Percentiles rank a stretch among this genome's conserved stretches.
Evolutionary conservation across 2,888 invertebrate species (phyloP).

Genomic region (Caenorhabditis sinica): DNA sequence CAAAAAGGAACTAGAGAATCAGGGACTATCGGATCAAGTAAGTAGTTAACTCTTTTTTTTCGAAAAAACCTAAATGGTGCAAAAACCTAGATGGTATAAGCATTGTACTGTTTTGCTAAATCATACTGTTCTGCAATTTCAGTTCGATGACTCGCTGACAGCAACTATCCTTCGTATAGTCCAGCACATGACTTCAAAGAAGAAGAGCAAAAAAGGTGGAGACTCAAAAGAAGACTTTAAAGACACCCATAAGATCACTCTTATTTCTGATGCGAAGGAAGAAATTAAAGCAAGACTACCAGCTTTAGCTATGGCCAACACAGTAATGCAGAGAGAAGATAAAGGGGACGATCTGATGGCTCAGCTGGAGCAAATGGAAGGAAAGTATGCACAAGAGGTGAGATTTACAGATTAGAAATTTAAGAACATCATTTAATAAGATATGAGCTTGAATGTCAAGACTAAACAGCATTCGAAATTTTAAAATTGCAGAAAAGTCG

Average conservation of each 20-base stretch:
- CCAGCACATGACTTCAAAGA: constrained; percentile 89
- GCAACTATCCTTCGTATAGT: constrained; percentile 95
- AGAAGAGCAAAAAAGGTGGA: constrained; percentile 79
- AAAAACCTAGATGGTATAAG: not conserved
- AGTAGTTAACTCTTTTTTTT: constrained; percentile 2
- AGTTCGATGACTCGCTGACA: constrained; percentile 91
- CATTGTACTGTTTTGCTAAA: constrained; percentile 7
- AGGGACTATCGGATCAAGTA: constrained; percentile 84
- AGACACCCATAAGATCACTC: constrained; percentile 78
- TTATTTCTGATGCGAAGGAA: constrained; percentile 81
- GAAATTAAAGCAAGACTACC: constrained; percentile 82
- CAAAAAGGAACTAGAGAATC: constrained; percentile 91
- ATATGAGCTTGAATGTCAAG: too few relatives aligned
- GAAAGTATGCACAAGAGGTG: constrained; percentile 78
- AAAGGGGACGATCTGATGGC: constrained; percentile 84
- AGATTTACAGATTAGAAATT: too few relatives aligned
- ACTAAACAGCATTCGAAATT: not conserved
- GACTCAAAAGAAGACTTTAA: constrained; percentile 81
- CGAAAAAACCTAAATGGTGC: not conserved
- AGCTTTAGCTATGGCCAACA: constrained; percentile 85
- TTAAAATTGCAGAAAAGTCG: constrained; percentile 29
- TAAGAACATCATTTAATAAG: too few relatives aligned
- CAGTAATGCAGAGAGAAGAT: constrained; percentile 76
- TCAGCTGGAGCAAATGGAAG: constrained; percentile 84
- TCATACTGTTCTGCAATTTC: constrained; percentile 15